These are phyloP conservation scores for Helicoverpa zea DNA, from an alignment of 1,140 invertebrate species.

Conservation along the genomic window DNA sequence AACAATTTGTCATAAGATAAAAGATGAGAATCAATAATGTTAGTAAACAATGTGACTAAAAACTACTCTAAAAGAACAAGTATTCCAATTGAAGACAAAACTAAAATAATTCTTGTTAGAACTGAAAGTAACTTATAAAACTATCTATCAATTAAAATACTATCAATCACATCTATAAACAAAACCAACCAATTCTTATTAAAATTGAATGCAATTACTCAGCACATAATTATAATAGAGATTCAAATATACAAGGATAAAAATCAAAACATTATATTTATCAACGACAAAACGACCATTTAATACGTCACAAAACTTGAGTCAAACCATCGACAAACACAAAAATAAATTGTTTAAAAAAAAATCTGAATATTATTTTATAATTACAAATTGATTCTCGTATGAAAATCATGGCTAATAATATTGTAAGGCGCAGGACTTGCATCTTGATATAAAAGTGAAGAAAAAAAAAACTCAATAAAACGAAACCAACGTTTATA, in stretches of 20 bases:
- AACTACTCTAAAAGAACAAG: conserved; percentile 33
- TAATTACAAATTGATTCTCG: conserved; percentile 44
- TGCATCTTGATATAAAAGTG: conserved; percentile 29
- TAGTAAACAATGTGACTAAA: conserved; percentile 14
- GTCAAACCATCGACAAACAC: conserved; percentile 36
- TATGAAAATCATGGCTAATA: conserved; percentile 39
- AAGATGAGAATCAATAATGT: background rate
- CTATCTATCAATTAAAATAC: conserved; percentile 44
- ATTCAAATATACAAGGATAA: conserved; percentile 44
- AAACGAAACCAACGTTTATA: conserved; percentile 27
- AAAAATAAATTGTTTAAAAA: conserved; percentile 36
- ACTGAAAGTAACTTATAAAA: conserved; percentile 47
- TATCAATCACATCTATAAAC: conserved; percentile 37
- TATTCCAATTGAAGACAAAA: conserved; percentile 39
- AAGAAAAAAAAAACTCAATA: conserved; percentile 1
- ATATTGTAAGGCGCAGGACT: conserved; percentile 40
- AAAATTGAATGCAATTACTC: conserved; percentile 34
- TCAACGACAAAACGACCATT: conserved; percentile 34
- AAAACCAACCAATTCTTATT: conserved; percentile 25
- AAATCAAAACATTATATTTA: conserved; percentile 42
- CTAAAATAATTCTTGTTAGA: conserved; percentile 39
- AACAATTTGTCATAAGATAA: conserved; percentile 8
- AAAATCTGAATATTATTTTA: conserved; percentile 37
- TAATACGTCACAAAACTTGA: conserved; percentile 41
- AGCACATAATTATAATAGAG: conserved; percentile 45